Percentiles rank a stretch among this genome's conserved stretches.
Evolutionary conservation across 2,797 vertebrate species (phyloP).

Genomic region (Hydrocynus forskahlii): DNA sequence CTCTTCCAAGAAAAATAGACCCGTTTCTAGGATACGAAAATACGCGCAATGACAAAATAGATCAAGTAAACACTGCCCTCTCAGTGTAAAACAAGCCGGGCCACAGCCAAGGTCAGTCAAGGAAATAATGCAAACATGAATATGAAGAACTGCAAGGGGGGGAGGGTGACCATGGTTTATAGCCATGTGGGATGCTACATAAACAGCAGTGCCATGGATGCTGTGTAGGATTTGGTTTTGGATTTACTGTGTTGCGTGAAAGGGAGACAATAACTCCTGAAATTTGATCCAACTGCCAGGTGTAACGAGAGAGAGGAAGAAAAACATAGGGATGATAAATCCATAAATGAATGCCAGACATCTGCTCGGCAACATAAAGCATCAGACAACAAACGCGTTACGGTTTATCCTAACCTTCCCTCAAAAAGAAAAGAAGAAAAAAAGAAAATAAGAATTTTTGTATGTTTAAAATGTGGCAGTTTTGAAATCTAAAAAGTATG

Average conservation of each 20-base stretch:
- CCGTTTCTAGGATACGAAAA: constrained; percentile 90
- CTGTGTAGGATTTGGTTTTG: constrained; percentile 48
- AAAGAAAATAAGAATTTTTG: not conserved
- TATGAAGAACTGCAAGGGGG: constrained; percentile 77
- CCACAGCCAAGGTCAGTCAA: constrained; percentile 83
- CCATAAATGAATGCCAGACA: constrained; percentile 99
- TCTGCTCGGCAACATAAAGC: constrained; percentile 94
- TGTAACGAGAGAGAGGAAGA: constrained; percentile 78
- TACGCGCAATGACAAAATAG: constrained; percentile 87
- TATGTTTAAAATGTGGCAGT: too few species aligned
- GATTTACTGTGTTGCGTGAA: constrained; percentile 83
- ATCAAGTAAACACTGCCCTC: constrained; percentile 65
- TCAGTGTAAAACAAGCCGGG: constrained; percentile 54
- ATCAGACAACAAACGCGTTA: constrained; percentile 84
- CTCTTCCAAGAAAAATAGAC: constrained; percentile 87
- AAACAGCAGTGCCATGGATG: constrained; percentile 58
- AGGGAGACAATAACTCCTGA: constrained; percentile 91
- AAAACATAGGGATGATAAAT: constrained; percentile 80
- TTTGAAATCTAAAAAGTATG: not conserved
- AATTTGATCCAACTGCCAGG: constrained; percentile 95
- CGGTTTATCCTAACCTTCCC: constrained; percentile 80
- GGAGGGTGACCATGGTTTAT: constrained; percentile 46
- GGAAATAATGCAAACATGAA: constrained; percentile 90
- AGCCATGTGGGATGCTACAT: constrained; percentile 71
- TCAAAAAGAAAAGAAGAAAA: constrained; percentile 63